Evolutionary conservation across 2,113 vertebrate species (phyloP).

Genomic region (Sinocyclocheilus maitianheensis): DNA sequence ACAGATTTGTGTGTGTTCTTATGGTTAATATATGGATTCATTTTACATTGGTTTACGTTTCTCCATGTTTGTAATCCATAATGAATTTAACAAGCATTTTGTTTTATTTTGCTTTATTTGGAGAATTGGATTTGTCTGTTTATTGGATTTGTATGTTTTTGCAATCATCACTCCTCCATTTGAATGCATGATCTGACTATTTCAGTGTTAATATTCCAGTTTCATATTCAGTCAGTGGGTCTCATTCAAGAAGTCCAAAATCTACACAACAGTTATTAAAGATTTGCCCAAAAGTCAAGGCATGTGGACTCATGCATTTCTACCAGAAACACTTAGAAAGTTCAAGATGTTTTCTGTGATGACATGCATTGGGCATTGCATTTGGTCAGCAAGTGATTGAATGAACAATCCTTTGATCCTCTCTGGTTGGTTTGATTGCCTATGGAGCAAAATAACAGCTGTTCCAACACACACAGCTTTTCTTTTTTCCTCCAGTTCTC

Average conservation of each 20-base stretch:
- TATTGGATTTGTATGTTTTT: not conserved
- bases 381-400: constrained; percentile 29
- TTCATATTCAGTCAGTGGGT: no score
- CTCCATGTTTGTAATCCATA: not conserved
- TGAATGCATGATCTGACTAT: not conserved
- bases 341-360: constrained; percentile 7
- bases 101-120: not conserved
- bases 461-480: constrained; percentile 47
- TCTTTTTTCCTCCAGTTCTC: constrained; percentile 40
- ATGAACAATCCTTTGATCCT: constrained; percentile 31
- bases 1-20: not conserved
- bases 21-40: not conserved
- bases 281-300: no score
- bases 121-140: not conserved
- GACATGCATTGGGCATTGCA: not conserved
- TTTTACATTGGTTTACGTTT: not conserved
- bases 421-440: constrained; percentile 37
- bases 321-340: not conserved
- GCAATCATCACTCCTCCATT: not conserved
- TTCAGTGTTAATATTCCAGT: no score
- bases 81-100: not conserved
- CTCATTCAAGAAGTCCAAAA: no score
- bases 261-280: no score
- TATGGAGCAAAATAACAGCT: constrained; percentile 56
- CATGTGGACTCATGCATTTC: not conserved